phyloP scores from a whole-genome alignment of 2,113 vertebrate genomes.

The Chaetorhynchus papuensis region DNA sequence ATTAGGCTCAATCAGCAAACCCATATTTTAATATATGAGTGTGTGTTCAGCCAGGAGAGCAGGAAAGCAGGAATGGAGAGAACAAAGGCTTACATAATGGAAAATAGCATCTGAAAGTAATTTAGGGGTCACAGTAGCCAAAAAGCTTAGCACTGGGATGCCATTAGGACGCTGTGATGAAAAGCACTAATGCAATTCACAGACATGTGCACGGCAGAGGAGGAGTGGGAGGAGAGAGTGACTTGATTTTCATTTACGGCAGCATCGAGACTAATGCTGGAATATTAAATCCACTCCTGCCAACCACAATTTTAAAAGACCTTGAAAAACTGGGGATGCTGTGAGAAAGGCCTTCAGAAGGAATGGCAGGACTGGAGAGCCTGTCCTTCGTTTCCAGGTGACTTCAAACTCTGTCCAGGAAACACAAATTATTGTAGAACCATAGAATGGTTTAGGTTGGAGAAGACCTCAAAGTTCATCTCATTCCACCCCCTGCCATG shows the following conservation, averaged over 20 bases:
- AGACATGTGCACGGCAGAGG: not conserved
- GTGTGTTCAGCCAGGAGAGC: not conserved
- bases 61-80: slow-evolving; percentile 5
- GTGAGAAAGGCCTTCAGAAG: not conserved
- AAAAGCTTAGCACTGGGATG: slow-evolving; percentile 37
- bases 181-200: slow-evolving; percentile 52
- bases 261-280: not conserved
- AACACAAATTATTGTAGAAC: not conserved
- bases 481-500: not conserved
- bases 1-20: slow-evolving; percentile 38
- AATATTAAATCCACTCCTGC: not conserved
- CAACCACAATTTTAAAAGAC: not conserved
- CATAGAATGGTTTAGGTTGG: not conserved
- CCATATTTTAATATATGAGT: slow-evolving; percentile 6
- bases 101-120: slow-evolving; percentile 54
- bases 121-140: slow-evolving; percentile 50
- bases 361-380: not conserved
- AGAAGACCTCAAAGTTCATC: not conserved
- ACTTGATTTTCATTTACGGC: not conserved
- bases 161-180: slow-evolving; percentile 40
- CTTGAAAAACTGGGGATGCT: not conserved
- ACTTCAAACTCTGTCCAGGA: not conserved
- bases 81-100: slow-evolving; percentile 55
- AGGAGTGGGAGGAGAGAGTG: not conserved
- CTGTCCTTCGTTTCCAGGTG: not conserved